Evolutionary conservation across 2,888 invertebrate genomes (phyloP), one percentile per base, ranked within the genome.

Genomic region (Polylopha cassiicola): DNA sequence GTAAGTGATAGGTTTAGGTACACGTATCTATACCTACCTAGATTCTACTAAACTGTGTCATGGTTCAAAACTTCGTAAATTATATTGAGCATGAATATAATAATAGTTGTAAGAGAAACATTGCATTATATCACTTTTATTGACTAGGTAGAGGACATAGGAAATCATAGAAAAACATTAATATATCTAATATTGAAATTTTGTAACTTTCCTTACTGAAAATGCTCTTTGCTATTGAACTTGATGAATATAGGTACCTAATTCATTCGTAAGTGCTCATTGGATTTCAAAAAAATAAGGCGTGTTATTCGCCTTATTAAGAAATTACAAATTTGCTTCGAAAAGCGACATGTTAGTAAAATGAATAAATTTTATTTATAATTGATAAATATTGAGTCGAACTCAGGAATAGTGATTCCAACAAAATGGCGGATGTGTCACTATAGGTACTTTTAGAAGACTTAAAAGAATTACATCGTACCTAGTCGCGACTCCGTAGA

Each of bases 41-140:
- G 39, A 55, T 53, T 58, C 47, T 61, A 54, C 59, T 53, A 51
- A 53, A 59, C 51, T 55, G 28, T 34, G 34, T 60, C 59, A 61
- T 57, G 51, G 58, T 65, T 65, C 59, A 63, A 61, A 61, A 58
- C 55, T 64, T 63, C 59, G 62, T 62, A 38, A 34, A 24, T 33
- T 46, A 49, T 46, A 47, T 50, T 52, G 48, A 50, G 39, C 43
- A 44, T 48, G 46, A 48, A 52, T n/a, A n/a, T n/a, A n/a, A 47
- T 49, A 52, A 47, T 58, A 54, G 55, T 44, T 52, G 36, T 65
- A 62, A 59, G 55, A 59, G 55, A 54, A 51, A 42, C 61, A 51
- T 65, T 65, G 67, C 72, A 72, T 73, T 63, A 72, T 65, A 67
- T 72, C 70, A 68, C 64, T 65, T 71, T 70, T 66, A 60, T 59